phyloP scores from a whole-genome alignment of 2,113 vertebrate species.

The Oncorhynchus masou region DNA sequence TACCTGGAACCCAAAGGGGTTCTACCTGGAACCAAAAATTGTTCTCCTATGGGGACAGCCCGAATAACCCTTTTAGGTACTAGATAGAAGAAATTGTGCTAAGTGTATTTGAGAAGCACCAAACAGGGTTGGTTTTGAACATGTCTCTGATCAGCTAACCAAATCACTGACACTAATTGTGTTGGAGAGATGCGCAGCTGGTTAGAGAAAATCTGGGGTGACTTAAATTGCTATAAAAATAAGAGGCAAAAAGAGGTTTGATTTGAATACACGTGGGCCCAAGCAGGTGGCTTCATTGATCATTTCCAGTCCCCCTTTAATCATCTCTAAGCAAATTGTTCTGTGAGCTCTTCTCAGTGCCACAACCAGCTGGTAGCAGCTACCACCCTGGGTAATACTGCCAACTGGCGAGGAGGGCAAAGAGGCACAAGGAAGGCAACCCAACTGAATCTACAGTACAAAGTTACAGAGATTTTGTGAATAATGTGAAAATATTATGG shows the following conservation, averaged over 20 bases:
- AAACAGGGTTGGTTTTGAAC: no score
- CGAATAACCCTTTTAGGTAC: no score
- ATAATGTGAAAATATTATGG: background rate
- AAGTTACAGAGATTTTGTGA: constrained; percentile 13
- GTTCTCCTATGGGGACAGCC: no score
- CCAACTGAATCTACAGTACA: background rate
- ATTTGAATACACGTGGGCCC: constrained; percentile 37
- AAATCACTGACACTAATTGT: no score
- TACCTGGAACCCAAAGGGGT: no score
- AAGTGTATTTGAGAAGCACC: no score
- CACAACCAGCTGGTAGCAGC: constrained; percentile 51
- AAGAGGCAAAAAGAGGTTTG: background rate
- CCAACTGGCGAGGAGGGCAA: constrained; percentile 41
- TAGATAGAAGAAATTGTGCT: no score
- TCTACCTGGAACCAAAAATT: no score
- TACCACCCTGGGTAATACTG: constrained; percentile 20
- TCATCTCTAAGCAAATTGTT: constrained; percentile 40
- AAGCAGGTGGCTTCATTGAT: constrained; percentile 56
- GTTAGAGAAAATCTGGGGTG: no score
- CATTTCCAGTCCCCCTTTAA: constrained; percentile 53
- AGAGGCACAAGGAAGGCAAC: constrained; percentile 38
- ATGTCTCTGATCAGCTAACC: no score
- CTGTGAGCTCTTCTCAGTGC: constrained; percentile 39
- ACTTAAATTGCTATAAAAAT: no score
- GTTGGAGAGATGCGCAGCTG: no score